Conservation (phyloP, 2,888 invertebrate species). For the Sphaerophoria taeniata region DNA sequence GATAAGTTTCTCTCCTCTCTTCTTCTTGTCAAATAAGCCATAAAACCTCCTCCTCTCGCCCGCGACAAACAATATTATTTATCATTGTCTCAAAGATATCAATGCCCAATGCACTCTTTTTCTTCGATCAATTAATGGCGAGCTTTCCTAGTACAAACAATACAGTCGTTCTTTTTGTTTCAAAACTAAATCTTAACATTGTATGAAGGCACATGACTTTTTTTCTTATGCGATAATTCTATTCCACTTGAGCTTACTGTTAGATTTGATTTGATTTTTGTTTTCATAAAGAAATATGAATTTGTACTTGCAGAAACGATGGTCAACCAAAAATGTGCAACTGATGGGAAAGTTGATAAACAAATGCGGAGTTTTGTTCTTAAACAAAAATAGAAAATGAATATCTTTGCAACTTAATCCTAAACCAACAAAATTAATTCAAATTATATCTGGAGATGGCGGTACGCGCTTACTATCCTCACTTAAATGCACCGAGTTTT, state of each 20-base stretch:
- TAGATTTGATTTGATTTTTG: not conserved
- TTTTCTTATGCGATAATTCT: not conserved
- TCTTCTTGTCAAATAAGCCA: too few relatives aligned
- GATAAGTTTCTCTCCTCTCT: too few relatives aligned
- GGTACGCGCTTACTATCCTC: constrained; percentile 3
- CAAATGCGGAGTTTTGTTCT: constrained; percentile 3
- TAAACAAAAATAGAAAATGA: not conserved
- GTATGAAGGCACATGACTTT: constrained; percentile 52
- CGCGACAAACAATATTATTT: too few relatives aligned
- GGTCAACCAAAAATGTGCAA: constrained; percentile 24
- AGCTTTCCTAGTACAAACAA: not conserved
- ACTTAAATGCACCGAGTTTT: constrained; percentile 11
- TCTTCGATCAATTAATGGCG: too few relatives aligned
- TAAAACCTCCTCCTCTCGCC: too few relatives aligned
- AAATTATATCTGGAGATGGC: not conserved
- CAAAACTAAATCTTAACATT: constrained; percentile 13
- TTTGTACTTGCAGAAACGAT: constrained; percentile 57
- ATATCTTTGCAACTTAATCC: not conserved
- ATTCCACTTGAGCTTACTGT: not conserved
- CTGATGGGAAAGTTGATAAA: constrained; percentile 6
- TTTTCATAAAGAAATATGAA: constrained; percentile 28
- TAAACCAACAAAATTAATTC: not conserved
- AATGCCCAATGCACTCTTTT: too few relatives aligned
- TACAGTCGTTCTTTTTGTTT: not conserved
- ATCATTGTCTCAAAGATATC: too few relatives aligned